phyloP scores from a whole-genome alignment of 2,888 invertebrate species.

The Sepiola atlantica region DNA sequence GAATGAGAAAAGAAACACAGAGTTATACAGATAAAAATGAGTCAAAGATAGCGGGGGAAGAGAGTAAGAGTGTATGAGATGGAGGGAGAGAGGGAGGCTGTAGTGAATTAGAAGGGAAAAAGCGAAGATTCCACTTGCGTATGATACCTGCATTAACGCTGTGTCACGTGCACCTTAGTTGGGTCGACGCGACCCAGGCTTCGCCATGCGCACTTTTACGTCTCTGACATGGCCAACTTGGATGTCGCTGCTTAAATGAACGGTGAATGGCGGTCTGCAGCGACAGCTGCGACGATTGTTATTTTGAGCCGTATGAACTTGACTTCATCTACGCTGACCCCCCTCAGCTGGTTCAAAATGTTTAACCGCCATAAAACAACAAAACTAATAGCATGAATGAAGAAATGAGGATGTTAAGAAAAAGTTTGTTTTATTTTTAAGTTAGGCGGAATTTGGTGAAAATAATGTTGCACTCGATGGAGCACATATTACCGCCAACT shows the following conservation, averaged over 20 bases:
- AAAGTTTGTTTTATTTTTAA: too few relatives aligned
- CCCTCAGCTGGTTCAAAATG: background rate
- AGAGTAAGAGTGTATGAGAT: background rate
- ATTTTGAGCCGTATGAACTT: background rate
- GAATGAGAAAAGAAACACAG: background rate
- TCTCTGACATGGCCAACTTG: background rate
- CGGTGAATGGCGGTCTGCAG: background rate
- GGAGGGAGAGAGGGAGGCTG: background rate
- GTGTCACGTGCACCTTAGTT: background rate
- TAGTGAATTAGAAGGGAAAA: too few relatives aligned
- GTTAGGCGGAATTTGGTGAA: too few relatives aligned
- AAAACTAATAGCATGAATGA: background rate
- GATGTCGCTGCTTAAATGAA: background rate
- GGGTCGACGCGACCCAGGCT: background rate
- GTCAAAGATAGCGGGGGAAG: too few relatives aligned
- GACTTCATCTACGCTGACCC: background rate
- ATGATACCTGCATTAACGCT: background rate
- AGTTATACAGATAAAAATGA: too few relatives aligned
- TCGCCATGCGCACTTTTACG: background rate
- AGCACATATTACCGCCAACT: too few relatives aligned
- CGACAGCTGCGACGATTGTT: conserved; percentile 22
- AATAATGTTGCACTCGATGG: too few relatives aligned
- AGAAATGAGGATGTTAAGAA: background rate
- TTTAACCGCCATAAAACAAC: background rate
- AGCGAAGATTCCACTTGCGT: background rate